Evolutionary conservation across 2,113 vertebrate species (phyloP).

Genomic region (Morone saxatilis): DNA sequence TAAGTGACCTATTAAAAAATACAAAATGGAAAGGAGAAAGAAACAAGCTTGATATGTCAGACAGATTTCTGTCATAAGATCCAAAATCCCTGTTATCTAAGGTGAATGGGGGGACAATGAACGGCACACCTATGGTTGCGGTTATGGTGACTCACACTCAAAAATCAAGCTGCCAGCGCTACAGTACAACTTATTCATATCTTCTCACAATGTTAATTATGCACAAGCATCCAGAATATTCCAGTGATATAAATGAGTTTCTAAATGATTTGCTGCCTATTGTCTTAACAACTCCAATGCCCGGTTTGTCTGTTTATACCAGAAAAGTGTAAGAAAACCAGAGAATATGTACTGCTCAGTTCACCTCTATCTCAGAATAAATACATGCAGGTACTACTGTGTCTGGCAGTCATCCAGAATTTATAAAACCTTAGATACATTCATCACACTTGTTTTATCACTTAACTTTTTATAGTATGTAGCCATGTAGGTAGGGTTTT

Average conservation of each 20-base stretch:
- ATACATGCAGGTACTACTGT: too few species aligned
- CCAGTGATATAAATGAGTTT: background rate
- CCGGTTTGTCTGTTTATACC: background rate
- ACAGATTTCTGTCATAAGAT: background rate
- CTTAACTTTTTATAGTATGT: background rate
- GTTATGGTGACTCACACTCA: conserved; percentile 51
- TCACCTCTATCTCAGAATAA: too few species aligned
- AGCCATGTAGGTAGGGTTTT: background rate
- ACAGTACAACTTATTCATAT: background rate
- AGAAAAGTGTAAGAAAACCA: background rate
- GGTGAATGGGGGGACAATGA: background rate
- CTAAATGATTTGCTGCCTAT: background rate
- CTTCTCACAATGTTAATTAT: background rate
- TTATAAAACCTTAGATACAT: too few species aligned
- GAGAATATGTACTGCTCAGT: too few species aligned
- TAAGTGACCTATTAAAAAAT: background rate
- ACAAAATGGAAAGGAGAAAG: background rate
- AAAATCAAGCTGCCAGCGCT: conserved; percentile 28
- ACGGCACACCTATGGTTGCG: conserved; percentile 41
- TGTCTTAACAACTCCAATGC: background rate
- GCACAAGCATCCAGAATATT: conserved; percentile 19
- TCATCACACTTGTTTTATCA: too few species aligned
- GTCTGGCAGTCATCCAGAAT: too few species aligned
- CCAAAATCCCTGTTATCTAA: conserved; percentile 30
- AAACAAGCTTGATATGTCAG: background rate